Percentiles rank a stretch among this genome's conserved stretches.
These are phyloP conservation scores for Bilobella aurantiaca DNA, from an alignment of 1,140 invertebrate species.

Conservation along the genomic window DNA sequence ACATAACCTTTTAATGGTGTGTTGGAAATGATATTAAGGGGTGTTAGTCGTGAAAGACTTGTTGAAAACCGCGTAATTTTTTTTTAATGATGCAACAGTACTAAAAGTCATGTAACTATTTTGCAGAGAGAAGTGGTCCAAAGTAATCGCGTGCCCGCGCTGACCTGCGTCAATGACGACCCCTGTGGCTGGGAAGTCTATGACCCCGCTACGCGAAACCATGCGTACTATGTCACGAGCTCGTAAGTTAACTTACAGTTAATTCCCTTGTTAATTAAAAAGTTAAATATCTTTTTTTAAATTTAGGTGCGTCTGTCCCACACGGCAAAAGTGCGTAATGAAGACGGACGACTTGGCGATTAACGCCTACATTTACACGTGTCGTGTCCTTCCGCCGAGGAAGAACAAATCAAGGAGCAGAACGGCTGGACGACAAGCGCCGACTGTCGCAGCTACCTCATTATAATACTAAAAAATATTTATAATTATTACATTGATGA, in stretches of 20 bases:
- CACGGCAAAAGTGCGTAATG: constrained; percentile 43
- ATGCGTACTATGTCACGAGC: constrained; percentile 50
- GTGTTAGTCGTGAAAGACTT: too few relatives aligned
- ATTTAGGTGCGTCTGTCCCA: constrained; percentile 49
- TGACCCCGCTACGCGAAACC: constrained; percentile 41
- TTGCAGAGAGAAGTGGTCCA: background rate
- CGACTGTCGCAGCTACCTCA: too few relatives aligned
- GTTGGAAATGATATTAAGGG: too few relatives aligned
- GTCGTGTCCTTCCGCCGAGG: constrained; percentile 38
- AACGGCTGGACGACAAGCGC: too few relatives aligned
- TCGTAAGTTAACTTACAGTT: constrained; percentile 47
- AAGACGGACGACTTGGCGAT: constrained; percentile 49
- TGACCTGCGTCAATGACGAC: background rate
- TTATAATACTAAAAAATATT: too few relatives aligned
- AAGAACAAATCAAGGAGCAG: background rate
- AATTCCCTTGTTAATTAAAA: too few relatives aligned
- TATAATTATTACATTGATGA: too few relatives aligned
- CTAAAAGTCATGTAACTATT: background rate
- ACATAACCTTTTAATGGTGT: too few relatives aligned
- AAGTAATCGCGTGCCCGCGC: background rate
- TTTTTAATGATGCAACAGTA: background rate
- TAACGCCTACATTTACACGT: constrained; percentile 51
- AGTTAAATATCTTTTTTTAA: too few relatives aligned
- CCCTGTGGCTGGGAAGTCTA: constrained; percentile 54
- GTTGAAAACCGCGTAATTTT: too few relatives aligned